Evolutionary conservation across 2,797 vertebrate species (phyloP).

Genomic region (Sternotherus odoratus): DNA sequence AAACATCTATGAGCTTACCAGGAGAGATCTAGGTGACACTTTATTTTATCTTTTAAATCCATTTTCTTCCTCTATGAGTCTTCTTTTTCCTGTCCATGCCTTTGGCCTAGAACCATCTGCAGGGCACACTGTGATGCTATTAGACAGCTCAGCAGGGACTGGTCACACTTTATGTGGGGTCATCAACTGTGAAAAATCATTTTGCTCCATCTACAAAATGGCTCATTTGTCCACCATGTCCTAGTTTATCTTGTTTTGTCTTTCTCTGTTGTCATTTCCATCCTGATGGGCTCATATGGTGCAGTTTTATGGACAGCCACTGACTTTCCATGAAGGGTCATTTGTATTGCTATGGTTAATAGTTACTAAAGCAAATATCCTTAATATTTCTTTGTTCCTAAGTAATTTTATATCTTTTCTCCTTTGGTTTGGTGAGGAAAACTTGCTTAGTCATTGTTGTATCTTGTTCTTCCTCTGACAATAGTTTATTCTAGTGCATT

Average conservation of each 20-base stretch:
- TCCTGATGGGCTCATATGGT: slow-evolving; percentile 31
- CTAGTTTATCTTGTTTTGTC: slow-evolving; percentile 62
- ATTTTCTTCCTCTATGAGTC: not conserved
- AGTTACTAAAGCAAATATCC: not conserved
- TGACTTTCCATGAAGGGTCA: slow-evolving; percentile 17
- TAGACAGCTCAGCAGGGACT: slow-evolving; percentile 55
- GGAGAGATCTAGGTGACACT: slow-evolving; percentile 25
- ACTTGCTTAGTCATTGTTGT: not conserved
- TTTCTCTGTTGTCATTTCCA: slow-evolving; percentile 59
- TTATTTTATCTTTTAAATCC: slow-evolving; percentile 12
- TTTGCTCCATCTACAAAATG: slow-evolving; percentile 70
- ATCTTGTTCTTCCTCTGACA: not conserved
- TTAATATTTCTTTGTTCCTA: not conserved
- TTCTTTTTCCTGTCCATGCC: slow-evolving; percentile 46
- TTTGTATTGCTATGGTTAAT: not conserved
- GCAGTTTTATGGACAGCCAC: slow-evolving; percentile 30
- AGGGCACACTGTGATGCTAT: slow-evolving; percentile 35
- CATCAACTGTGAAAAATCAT: slow-evolving; percentile 61
- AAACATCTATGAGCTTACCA: not conserved
- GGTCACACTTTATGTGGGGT: slow-evolving; percentile 62
- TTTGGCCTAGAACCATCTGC: slow-evolving; percentile 65
- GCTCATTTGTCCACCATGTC: slow-evolving; percentile 55
- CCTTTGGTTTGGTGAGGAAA: slow-evolving; percentile 9
- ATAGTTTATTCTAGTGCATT: slow-evolving; percentile 14
- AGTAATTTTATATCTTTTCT: slow-evolving; percentile 6